phyloP scores from a whole-genome alignment of 2,888 invertebrate genomes.

The Slavum lentiscoides region DNA sequence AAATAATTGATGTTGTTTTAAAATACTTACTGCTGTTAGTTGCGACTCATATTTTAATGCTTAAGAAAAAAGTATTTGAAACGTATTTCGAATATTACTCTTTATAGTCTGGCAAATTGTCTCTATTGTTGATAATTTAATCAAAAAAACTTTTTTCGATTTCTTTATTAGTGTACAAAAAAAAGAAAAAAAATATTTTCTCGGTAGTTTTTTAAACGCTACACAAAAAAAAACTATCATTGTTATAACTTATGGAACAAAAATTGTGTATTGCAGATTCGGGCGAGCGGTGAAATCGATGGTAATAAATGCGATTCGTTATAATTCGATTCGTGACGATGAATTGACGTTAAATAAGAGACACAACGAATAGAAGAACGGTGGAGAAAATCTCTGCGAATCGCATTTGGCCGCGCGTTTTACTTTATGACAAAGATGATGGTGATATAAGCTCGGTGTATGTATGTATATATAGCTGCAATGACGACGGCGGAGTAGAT shows the following conservation, averaged over 20 bases:
- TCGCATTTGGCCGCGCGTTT: not conserved
- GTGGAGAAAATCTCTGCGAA: not conserved
- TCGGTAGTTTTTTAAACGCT: no score
- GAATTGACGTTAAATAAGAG: not conserved
- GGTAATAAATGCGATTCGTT: not conserved
- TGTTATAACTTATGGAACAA: no score
- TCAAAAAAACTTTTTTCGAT: not conserved
- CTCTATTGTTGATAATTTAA: no score
- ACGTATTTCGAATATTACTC: no score
- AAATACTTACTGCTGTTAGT: no score
- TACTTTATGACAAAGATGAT: slow-evolving; percentile 3
- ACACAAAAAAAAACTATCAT: no score
- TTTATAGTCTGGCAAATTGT: not conserved
- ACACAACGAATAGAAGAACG: not conserved
- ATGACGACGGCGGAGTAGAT: not conserved
- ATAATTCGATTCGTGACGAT: not conserved
- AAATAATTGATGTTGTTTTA: no score
- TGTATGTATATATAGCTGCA: no score
- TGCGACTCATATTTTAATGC: no score
- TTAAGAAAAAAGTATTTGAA: no score
- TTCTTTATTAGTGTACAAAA: no score
- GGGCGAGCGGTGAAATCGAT: not conserved
- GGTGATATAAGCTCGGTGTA: not conserved
- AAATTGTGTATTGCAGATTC: not conserved
- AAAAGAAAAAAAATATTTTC: no score